These are phyloP conservation scores for Arrhamphus sclerolepis DNA, from an alignment of 2,797 vertebrate genomes.

Conservation along the genomic window DNA sequence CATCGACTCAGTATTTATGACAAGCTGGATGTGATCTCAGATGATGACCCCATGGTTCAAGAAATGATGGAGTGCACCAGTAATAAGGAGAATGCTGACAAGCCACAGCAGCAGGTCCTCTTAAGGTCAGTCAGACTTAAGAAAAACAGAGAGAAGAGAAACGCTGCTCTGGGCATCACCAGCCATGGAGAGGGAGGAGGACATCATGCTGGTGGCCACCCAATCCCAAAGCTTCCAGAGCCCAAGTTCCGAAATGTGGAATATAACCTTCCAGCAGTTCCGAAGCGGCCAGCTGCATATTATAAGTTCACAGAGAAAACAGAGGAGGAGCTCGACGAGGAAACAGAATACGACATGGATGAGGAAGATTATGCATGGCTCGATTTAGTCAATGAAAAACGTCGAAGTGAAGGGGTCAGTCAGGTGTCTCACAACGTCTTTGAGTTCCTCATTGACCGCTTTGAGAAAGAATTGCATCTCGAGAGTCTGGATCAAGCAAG, in stretches of 20 bases:
- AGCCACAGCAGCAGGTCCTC: constrained; percentile 85
- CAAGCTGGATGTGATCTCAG: constrained; percentile 89
- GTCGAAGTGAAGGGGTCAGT: constrained; percentile 88
- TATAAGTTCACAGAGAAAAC: constrained; percentile 93
- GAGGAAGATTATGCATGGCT: constrained; percentile 98
- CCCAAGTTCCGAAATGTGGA: constrained; percentile 93
- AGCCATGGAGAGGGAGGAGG: constrained; percentile 60
- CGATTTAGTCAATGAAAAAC: constrained; percentile 93
- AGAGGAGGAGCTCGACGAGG: constrained; percentile 92
- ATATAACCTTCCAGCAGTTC: constrained; percentile 92
- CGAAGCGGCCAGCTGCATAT: constrained; percentile 85
- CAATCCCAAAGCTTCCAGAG: constrained; percentile 85
- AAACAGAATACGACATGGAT: constrained; percentile 98
- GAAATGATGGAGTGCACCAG: constrained; percentile 96
- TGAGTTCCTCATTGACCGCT: constrained; percentile 95
- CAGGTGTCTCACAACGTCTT: constrained; percentile 94
- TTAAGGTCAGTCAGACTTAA: constrained; percentile 88
- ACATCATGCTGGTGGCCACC: constrained; percentile 25
- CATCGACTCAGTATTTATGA: constrained; percentile 96
- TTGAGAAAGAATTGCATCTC: constrained; percentile 93
- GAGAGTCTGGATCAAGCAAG: constrained; percentile 88
- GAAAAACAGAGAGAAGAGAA: constrained; percentile 91
- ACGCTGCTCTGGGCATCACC: constrained; percentile 72
- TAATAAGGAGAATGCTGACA: constrained; percentile 97
- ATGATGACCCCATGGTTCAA: constrained; percentile 92